A percentile compares a stretch with the other conserved stretches of the same genome.
Evolutionary conservation across 2,797 vertebrate genomes (phyloP).

Genomic region (Microchirus variegatus): DNA sequence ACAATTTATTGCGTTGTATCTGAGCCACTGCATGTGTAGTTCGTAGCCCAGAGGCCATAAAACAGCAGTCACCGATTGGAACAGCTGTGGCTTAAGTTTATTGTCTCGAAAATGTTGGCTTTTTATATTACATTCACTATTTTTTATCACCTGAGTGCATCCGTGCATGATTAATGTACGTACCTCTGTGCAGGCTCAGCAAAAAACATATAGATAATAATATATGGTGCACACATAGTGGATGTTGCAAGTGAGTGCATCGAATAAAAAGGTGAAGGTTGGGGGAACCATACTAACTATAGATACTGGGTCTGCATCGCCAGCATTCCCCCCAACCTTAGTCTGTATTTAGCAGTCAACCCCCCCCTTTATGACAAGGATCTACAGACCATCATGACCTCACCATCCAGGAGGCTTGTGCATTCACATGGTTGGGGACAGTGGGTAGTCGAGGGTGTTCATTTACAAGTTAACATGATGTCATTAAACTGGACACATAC

Average conservation of each 20-base stretch:
- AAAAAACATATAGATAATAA: slow-evolving; percentile 5
- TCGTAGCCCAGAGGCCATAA: slow-evolving; percentile 46
- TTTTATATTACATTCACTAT: slow-evolving; percentile 18
- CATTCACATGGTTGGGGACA: slow-evolving; percentile 64
- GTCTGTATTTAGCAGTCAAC: slow-evolving; percentile 68
- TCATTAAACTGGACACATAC: slow-evolving; percentile 68
- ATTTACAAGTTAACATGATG: slow-evolving; percentile 78
- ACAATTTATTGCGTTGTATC: slow-evolving; percentile 56
- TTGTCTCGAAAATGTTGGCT: slow-evolving; percentile 12
- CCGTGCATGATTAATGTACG: slow-evolving; percentile 6
- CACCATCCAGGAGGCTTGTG: slow-evolving; percentile 74
- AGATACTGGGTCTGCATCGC: slow-evolving; percentile 62
- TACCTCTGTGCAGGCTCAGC: slow-evolving; percentile 10
- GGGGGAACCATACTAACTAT: slow-evolving; percentile 52
- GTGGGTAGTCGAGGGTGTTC: slow-evolving; percentile 60
- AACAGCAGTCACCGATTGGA: slow-evolving; percentile 26
- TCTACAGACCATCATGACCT: slow-evolving; percentile 77
- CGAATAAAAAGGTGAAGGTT: slow-evolving; percentile 34
- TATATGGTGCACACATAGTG: neutral
- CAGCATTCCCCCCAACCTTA: slow-evolving; percentile 59
- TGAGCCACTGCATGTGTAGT: slow-evolving; percentile 39
- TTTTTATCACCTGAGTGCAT: slow-evolving; percentile 2
- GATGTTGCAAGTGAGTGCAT: slow-evolving; percentile 15
- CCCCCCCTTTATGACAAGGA: slow-evolving; percentile 54
- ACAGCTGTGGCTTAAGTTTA: slow-evolving; percentile 55